These are phyloP conservation scores for Ectropis grisescens DNA, from an alignment of 1,140 invertebrate genomes.

Conservation along the genomic window DNA sequence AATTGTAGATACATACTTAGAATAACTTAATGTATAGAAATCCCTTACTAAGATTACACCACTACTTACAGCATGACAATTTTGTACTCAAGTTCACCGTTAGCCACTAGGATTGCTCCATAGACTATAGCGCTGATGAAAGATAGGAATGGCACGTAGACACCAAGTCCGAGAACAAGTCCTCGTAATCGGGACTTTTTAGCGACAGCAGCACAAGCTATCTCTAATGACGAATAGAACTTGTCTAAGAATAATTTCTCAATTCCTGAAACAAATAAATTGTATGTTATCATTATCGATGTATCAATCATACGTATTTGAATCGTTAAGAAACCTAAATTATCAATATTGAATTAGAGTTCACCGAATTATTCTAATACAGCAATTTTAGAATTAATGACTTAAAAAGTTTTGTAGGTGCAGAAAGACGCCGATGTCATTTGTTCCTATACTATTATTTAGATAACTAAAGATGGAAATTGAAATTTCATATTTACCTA, in stretches of 20 bases:
- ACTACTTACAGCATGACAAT: slow-evolving; percentile 81
- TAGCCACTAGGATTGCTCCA: slow-evolving; percentile 76
- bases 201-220: slow-evolving; percentile 62
- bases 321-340: too few relatives aligned
- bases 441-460: too few relatives aligned
- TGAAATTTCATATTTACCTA: too few relatives aligned
- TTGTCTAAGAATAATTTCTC: slow-evolving; percentile 69
- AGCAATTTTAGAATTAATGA: too few relatives aligned
- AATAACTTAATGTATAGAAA: background rate
- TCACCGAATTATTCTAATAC: too few relatives aligned
- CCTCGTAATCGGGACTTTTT: slow-evolving; percentile 75
- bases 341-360: too few relatives aligned
- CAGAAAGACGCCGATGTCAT: too few relatives aligned
- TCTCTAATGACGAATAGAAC: slow-evolving; percentile 66
- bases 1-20: background rate
- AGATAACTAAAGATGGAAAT: too few relatives aligned
- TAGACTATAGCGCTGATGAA: slow-evolving; percentile 78
- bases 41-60: too few relatives aligned
- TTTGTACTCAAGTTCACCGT: slow-evolving; percentile 72
- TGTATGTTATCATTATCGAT: too few relatives aligned
- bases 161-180: slow-evolving; percentile 75
- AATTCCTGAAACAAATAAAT: slow-evolving; percentile 41
- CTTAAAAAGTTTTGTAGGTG: too few relatives aligned
- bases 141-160: slow-evolving; percentile 77
- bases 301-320: too few relatives aligned